Base-by-base conservation (phyloP, 2,113 vertebrate species). In the Cathartes aura region DNA sequence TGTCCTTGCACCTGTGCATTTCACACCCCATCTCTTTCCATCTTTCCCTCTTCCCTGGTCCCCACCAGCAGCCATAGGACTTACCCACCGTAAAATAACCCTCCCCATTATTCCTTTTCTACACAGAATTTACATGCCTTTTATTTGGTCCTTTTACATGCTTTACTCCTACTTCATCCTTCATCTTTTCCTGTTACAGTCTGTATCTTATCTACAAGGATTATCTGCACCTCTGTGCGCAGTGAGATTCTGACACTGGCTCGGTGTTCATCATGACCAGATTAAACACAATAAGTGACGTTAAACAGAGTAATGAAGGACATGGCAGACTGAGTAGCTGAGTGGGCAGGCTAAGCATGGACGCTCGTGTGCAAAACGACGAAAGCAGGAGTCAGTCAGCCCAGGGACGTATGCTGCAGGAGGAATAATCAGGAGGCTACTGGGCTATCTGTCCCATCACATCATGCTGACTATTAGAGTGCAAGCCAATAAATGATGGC, bases 401-500 rank as follows among this genome's bases (percentile, higher is more conserved):
- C 21, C 59, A 21, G 80, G 63, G 13, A 56, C 1, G 21, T 4
- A 21, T 0, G 0, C 72, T 66, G 84, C 73, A 6, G 4, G 15
- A 76, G 67, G 79, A 53, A 48, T 22, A 45, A 83, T 38, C 38
- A 29, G 40, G 82, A 66, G 29, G 56, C 73, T 36, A 1, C 23
- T 27, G 82, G 26, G 32, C 15, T 84, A 2, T 21, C 45, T 59
- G 50, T 81, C 32, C 83, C 79, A 27, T 53, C 80, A 74, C 13
- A 2, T 55, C 59, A 24, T 7, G 43, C 40, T 87, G 73, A 75
- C 42, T 89, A 12, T 30, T 45, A 53, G 30, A 87, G 45, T 32
- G 22, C 52, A 72, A 92, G 53, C 10, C 74, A 85, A 64, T 29
- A 82, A 79, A 80, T 19, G 29, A 74, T 20, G 42, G 55, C 52